Percentiles rank a stretch among this genome's conserved stretches.
Evolutionary conservation across 2,797 vertebrate genomes (phyloP).

Genomic region (Coccyzus lansbergi): DNA sequence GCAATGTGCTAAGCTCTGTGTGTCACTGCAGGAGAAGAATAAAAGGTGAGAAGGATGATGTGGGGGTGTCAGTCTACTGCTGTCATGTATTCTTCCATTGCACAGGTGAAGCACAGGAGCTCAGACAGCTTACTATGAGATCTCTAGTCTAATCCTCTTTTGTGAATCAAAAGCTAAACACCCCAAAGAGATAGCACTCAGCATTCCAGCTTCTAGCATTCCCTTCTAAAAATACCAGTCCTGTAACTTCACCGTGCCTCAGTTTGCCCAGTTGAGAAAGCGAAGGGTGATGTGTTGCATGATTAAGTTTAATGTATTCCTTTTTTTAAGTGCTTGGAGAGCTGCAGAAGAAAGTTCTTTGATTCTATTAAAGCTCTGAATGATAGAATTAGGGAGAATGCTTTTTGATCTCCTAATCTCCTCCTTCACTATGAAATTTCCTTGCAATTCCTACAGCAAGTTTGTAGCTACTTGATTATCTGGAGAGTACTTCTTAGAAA

Average conservation of each 20-base stretch:
- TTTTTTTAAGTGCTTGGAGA: not conserved
- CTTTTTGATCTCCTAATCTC: slow-evolving; percentile 27
- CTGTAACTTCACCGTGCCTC: not conserved
- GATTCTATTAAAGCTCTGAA: not conserved
- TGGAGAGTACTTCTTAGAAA: slow-evolving; percentile 14
- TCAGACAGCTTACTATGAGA: not conserved
- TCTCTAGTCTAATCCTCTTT: not conserved
- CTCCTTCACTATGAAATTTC: slow-evolving; percentile 4
- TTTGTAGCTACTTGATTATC: slow-evolving; percentile 1
- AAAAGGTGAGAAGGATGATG: not conserved
- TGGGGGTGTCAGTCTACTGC: not conserved
- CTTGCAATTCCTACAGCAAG: not conserved
- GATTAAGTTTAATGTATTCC: not conserved
- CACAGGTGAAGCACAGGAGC: not conserved
- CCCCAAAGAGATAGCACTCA: not conserved
- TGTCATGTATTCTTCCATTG: not conserved
- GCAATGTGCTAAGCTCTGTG: not conserved
- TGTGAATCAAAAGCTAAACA: not conserved
- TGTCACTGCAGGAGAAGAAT: not conserved
- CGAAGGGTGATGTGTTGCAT: not conserved
- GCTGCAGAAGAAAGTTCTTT: not conserved
- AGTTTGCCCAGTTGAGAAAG: not conserved
- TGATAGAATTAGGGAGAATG: not conserved
- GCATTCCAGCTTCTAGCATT: not conserved
- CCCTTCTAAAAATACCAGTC: not conserved